phyloP scores from a whole-genome alignment of 2,113 vertebrate genomes.

The Pelodiscus sinensis region DNA sequence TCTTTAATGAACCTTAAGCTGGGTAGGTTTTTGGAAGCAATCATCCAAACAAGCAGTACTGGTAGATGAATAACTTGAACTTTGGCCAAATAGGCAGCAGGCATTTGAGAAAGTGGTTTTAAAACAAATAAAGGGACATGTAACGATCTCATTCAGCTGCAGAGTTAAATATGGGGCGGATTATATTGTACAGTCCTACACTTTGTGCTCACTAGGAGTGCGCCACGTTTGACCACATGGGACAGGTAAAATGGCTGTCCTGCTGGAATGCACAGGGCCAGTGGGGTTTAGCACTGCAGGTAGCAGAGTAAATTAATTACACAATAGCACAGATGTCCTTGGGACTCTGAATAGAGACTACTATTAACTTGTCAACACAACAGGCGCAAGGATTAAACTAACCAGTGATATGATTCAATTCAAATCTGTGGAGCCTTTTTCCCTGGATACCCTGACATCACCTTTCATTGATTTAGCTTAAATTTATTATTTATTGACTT shows the following conservation, averaged over 20 bases:
- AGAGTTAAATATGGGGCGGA: accelerated
- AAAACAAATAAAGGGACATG: not conserved
- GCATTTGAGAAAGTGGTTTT: not conserved
- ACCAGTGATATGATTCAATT: not conserved
- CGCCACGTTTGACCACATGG: not conserved
- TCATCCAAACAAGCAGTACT: not conserved
- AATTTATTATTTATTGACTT: not conserved
- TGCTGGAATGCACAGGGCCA: accelerated
- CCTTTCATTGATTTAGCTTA: not conserved
- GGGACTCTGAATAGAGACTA: not conserved
- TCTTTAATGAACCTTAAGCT: not conserved
- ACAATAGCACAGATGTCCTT: accelerated
- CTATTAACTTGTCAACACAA: not conserved
- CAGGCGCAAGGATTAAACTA: not conserved
- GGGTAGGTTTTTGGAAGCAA: not conserved
- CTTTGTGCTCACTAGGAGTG: too few species aligned
- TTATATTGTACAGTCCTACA: accelerated
- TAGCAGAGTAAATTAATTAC: accelerated
- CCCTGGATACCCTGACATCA: not conserved
- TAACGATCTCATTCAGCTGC: not conserved
- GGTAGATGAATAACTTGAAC: not conserved
- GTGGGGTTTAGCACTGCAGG: accelerated
- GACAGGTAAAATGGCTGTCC: accelerated
- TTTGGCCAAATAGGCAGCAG: not conserved
- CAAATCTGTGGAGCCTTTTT: not conserved